These are phyloP conservation scores for Syngnathus acus DNA, from an alignment of 2,797 vertebrate species.

Conservation along the genomic window DNA sequence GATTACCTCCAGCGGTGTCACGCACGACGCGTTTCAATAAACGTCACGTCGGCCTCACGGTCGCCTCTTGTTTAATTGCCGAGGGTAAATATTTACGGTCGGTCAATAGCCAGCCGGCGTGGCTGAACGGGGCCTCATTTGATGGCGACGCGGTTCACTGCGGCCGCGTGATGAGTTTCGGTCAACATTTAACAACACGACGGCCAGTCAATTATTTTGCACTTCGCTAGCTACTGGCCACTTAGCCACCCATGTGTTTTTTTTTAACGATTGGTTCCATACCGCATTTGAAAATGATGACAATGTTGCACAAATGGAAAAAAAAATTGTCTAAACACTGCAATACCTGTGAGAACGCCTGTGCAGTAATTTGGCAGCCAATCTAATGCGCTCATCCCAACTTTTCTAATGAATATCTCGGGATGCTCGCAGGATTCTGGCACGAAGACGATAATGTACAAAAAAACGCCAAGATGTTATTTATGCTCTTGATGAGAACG, in stretches of 20 bases:
- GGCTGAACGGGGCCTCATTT: conserved; percentile 52
- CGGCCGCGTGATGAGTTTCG: conserved; percentile 39
- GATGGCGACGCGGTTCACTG: conserved; percentile 45
- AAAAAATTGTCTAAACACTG: background rate
- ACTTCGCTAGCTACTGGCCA: background rate
- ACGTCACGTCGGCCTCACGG: conserved; percentile 10
- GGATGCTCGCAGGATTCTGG: background rate
- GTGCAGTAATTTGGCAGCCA: background rate
- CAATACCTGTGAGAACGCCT: conserved; percentile 1
- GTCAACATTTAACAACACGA: conserved; percentile 20
- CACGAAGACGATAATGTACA: background rate
- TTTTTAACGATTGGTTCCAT: background rate
- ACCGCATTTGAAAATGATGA: background rate
- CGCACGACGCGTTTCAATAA: conserved; percentile 18
- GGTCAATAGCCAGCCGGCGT: conserved; percentile 46
- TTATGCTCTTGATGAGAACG: background rate
- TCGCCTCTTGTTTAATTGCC: conserved; percentile 42
- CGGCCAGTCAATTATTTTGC: background rate
- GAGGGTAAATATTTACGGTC: conserved; percentile 45
- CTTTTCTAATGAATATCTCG: background rate
- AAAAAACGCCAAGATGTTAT: background rate
- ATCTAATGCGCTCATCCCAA: background rate
- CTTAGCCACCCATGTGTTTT: background rate
- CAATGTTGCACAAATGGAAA: background rate
- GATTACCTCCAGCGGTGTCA: conserved; percentile 22